These are phyloP conservation scores for Mactra quadrangularis DNA, from an alignment of 1,140 invertebrate genomes.

Conservation along the genomic window DNA sequence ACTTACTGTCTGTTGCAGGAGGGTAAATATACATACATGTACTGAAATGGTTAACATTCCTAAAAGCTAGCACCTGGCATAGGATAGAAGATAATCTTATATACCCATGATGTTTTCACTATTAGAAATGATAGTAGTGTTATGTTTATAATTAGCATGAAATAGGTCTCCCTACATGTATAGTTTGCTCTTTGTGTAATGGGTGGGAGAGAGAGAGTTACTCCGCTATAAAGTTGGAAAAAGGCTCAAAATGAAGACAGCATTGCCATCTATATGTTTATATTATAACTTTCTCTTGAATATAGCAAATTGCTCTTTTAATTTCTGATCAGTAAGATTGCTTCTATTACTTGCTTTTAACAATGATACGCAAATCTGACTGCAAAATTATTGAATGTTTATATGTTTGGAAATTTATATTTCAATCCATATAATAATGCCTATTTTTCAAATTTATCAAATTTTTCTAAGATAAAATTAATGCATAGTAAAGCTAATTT, in stretches of 20 bases:
- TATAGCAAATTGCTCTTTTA: too few species aligned
- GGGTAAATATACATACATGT: slow-evolving; percentile 32
- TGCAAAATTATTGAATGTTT: too few species aligned
- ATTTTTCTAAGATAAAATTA: too few species aligned
- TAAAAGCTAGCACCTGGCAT: slow-evolving; percentile 45
- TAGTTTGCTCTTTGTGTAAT: slow-evolving; percentile 30
- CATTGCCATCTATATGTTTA: slow-evolving; percentile 37
- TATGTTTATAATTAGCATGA: slow-evolving; percentile 59
- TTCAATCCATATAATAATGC: too few species aligned
- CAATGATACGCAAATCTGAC: too few species aligned
- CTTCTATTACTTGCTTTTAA: too few species aligned
- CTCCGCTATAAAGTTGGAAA: slow-evolving; percentile 31
- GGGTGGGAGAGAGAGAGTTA: slow-evolving; percentile 31
- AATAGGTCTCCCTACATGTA: slow-evolving; percentile 37
- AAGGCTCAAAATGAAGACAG: slow-evolving; percentile 35
- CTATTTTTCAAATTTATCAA: too few species aligned
- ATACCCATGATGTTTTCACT: background rate
- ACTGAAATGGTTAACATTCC: slow-evolving; percentile 57
- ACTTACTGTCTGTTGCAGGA: background rate
- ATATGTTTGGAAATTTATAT: too few species aligned
- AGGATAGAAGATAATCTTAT: slow-evolving; percentile 15
- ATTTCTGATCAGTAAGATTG: too few species aligned
- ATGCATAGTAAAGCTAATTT: too few species aligned
- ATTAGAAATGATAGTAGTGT: background rate
- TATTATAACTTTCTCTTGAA: slow-evolving; percentile 26